phyloP scores from a whole-genome alignment of 2,113 vertebrate genomes.

The Tupaia tana region DNA sequence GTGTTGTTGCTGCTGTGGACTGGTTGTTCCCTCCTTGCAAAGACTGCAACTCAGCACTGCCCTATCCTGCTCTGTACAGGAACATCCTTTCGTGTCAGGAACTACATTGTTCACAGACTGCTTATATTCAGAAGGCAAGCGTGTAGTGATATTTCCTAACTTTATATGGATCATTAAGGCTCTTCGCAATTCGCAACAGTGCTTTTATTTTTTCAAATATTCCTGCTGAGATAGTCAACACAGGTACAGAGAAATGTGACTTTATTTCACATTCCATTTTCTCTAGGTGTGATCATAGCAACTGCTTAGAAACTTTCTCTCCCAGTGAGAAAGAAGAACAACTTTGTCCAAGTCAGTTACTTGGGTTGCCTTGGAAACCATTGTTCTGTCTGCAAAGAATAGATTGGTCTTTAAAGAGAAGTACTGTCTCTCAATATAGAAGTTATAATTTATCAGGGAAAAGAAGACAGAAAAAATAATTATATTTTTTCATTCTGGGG shows the following conservation, averaged over 20 bases:
- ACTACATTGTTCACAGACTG: background rate
- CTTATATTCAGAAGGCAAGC: background rate
- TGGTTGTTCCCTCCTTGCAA: background rate
- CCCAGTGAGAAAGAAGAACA: background rate
- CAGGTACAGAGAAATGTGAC: background rate
- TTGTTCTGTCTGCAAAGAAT: background rate
- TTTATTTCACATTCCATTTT: conserved; percentile 26
- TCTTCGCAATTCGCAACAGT: background rate
- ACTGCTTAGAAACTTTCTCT: conserved; percentile 30
- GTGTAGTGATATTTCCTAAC: background rate
- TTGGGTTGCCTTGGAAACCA: conserved; percentile 56
- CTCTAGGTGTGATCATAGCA: background rate
- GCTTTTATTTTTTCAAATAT: conserved; percentile 27
- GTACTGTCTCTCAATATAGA: background rate
- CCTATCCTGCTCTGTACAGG: background rate
- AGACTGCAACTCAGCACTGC: background rate
- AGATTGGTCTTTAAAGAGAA: conserved; percentile 40
- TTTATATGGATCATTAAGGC: background rate
- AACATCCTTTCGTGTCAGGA: background rate
- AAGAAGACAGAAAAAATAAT: conserved; percentile 25
- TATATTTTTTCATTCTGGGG: background rate
- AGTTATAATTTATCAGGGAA: conserved; percentile 25
- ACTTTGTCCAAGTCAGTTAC: conserved; percentile 6
- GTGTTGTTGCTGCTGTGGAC: background rate
- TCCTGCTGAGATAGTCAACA: conserved; percentile 2